Base-by-base conservation (phyloP, 2,888 invertebrate species). In the Synergus gifuensis region DNA sequence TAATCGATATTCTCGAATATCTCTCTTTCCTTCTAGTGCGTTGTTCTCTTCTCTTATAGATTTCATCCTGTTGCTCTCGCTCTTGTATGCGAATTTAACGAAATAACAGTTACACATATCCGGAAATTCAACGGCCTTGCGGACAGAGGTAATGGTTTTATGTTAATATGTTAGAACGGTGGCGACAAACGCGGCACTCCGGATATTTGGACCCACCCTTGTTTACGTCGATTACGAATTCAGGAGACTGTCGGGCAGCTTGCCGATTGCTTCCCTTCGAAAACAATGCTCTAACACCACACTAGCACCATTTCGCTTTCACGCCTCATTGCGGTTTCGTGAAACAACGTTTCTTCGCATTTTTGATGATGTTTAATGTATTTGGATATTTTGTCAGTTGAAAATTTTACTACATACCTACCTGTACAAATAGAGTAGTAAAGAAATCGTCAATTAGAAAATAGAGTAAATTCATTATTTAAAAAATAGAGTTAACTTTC, bases 1-100 rank as follows among this genome's bases (percentile, higher is more conserved):
- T 89, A 87, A 90, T 89, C 89, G 87, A 88, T 89, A 87, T 87
- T 83, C 82, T 77, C 60, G 81, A 84, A 86, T 86, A 85, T 83
- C 81, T 82, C 58, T 77, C 77, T 69, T 12, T 40, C 28, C 49
- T 49, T 16, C 22, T 12, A 22, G 18, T 22, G 66, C 28, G 18
- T 63, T 62, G 18, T 63, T 62, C 60, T 63, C 14, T 69, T 58
- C 69, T 67, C 77, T 77, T 58, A 36, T 36, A 36, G 36, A 36
- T 36, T 5, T 36, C 36, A 36, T 36, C 5, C 36, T 36, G 36
- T 36, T 36, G 36, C 36, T 36, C 36, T 36, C 44, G 69, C 79
- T 67, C 77, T 49, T 16, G 80, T 77, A 64, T 46, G n/a, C n/a
- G 67, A 46, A 78, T 78, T 18, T 44, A 66, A 18, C 66, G 42